A percentile compares a stretch with the other conserved stretches of the same genome.
Conservation (phyloP, 1,140 invertebrate species). For the Neuroterus valhalla region DNA sequence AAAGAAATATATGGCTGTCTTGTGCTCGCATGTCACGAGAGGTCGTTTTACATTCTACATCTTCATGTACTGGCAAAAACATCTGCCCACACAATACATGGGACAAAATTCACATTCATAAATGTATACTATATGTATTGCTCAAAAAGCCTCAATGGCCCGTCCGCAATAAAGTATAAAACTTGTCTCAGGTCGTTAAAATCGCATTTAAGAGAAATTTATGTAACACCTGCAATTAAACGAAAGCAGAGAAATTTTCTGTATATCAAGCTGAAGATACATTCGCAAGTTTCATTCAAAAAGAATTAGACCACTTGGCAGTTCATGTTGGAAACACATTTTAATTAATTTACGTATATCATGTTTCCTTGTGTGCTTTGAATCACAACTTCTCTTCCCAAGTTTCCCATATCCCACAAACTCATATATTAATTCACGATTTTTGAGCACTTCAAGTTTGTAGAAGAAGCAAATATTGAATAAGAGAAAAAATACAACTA, state of each 20-base stretch:
- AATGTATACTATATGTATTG: background rate
- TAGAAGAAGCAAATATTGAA: no score
- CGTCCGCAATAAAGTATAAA: background rate
- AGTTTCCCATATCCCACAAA: no score
- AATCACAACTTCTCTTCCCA: no score
- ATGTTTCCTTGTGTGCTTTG: no score
- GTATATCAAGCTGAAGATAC: background rate
- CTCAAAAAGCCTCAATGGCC: constrained; percentile 13
- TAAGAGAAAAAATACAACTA: no score
- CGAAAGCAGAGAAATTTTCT: background rate
- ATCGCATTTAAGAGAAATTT: constrained; percentile 12
- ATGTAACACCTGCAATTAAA: constrained; percentile 2
- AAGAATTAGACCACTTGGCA: no score
- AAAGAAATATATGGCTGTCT: constrained; percentile 3
- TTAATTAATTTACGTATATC: no score
- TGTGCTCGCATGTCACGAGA: constrained; percentile 31
- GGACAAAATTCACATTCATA: constrained; percentile 7
- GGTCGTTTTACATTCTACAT: constrained; percentile 43
- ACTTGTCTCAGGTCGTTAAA: constrained; percentile 13
- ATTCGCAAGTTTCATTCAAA: no score
- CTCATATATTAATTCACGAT: no score
- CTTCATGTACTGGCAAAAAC: constrained; percentile 40
- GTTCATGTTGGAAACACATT: no score
- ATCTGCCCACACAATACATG: constrained; percentile 34
- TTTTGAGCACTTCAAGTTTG: no score